Percentiles rank a stretch among this genome's conserved stretches.
Conservation (phyloP, 2,797 vertebrate genomes). For the Arctocebus calabarensis region DNA sequence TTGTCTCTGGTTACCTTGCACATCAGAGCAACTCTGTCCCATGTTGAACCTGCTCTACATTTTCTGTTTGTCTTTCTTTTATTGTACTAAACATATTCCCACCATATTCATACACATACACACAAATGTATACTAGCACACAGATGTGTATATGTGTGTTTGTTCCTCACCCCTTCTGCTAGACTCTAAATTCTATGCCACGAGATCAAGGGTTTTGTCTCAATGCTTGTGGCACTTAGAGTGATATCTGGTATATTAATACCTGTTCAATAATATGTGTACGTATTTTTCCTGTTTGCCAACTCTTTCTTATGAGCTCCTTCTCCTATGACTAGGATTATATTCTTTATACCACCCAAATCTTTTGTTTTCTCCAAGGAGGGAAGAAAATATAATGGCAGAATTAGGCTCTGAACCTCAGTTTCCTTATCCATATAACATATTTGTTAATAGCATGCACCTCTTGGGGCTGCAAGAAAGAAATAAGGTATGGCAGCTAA, state of each 20-base stretch:
- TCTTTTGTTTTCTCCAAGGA: slow-evolving; percentile 18
- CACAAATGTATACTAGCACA: not conserved
- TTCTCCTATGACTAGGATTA: not conserved
- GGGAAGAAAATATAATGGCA: not conserved
- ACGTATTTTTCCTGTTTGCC: not conserved
- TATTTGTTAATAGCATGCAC: not conserved
- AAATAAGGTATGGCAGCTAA: not conserved
- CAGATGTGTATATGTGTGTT: not conserved
- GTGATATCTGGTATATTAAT: not conserved
- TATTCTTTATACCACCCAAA: not conserved
- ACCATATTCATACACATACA: not conserved
- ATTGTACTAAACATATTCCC: not conserved
- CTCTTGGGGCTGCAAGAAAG: not conserved
- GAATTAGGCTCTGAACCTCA: not conserved
- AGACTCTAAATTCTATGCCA: not conserved
- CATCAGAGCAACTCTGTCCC: not conserved
- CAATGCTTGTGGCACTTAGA: not conserved
- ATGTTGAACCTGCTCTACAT: no score
- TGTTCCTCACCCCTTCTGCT: not conserved
- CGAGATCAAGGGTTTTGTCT: not conserved
- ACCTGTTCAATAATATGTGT: not conserved
- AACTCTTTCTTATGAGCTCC: not conserved
- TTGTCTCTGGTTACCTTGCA: not conserved
- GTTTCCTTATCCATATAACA: not conserved
- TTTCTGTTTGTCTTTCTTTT: not conserved